These are phyloP conservation scores for Takifugu bimaculatus DNA, from an alignment of 2,113 vertebrate species.

Conservation along the genomic window DNA sequence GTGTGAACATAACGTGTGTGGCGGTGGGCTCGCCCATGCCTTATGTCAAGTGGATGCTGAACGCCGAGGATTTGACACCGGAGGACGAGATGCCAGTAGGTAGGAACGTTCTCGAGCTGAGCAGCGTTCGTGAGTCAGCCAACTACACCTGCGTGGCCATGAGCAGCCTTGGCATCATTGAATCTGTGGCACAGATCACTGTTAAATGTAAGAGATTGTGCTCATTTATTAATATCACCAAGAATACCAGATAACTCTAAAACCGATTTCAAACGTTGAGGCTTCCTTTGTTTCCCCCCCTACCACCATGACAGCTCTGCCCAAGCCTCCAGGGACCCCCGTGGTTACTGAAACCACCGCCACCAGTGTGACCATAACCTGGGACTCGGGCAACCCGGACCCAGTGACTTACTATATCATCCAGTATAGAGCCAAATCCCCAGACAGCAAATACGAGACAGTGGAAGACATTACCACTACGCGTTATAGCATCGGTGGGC, in stretches of 20 bases:
- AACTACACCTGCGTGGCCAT: slow-evolving; percentile 99
- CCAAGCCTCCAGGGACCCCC: slow-evolving; percentile 92
- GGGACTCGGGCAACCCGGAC: slow-evolving; percentile 98
- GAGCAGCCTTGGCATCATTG: slow-evolving; percentile 98
- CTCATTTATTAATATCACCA: background rate
- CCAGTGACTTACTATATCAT: slow-evolving; percentile 95
- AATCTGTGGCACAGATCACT: slow-evolving; percentile 93
- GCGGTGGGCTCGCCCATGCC: slow-evolving; percentile 98
- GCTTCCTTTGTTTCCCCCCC: slow-evolving; percentile 8
- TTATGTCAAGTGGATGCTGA: slow-evolving; percentile 99
- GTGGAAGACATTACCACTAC: slow-evolving; percentile 98
- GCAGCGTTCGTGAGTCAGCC: slow-evolving; percentile 92
- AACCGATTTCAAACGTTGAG: background rate
- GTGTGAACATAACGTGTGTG: slow-evolving; percentile 98
- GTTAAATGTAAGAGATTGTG: slow-evolving; percentile 75
- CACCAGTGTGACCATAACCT: slow-evolving; percentile 97
- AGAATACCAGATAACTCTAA: background rate
- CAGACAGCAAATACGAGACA: slow-evolving; percentile 91
- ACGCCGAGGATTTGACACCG: slow-evolving; percentile 90
- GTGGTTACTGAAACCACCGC: slow-evolving; percentile 96
- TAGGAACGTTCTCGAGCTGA: slow-evolving; percentile 94
- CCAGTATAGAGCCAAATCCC: slow-evolving; percentile 92
- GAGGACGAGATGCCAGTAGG: slow-evolving; percentile 99
- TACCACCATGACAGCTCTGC: slow-evolving; percentile 80
- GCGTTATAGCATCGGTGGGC: slow-evolving; percentile 95